phyloP scores from a whole-genome alignment of 2,888 invertebrate genomes.

The Pelosia muscerda region DNA sequence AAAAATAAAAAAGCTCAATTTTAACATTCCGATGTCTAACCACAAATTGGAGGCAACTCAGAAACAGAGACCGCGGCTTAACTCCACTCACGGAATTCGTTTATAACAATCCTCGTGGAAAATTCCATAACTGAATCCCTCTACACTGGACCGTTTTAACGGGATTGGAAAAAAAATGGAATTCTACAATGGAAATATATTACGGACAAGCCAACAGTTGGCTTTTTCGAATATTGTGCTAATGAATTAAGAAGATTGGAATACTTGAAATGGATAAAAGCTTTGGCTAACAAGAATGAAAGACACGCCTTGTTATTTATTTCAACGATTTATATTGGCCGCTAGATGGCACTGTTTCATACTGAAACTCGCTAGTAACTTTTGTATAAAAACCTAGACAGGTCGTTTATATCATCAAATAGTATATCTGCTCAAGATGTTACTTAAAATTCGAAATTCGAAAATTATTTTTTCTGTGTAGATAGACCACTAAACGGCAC shows the following conservation, averaged over 20 bases:
- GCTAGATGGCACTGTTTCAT: no score
- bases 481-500: no score
- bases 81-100: slow-evolving; percentile 31
- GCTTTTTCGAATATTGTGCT: slow-evolving; percentile 7
- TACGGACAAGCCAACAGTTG: not conserved
- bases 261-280: not conserved
- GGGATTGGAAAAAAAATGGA: slow-evolving; percentile 24
- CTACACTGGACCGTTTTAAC: slow-evolving; percentile 27
- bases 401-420: no score
- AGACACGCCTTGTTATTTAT: no score
- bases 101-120: slow-evolving; percentile 26
- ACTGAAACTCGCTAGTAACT: no score
- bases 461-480: no score
- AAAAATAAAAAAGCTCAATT: not conserved
- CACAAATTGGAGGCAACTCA: not conserved
- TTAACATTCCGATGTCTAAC: not conserved
- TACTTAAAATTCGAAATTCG: no score
- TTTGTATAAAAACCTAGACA: no score
- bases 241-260: not conserved
- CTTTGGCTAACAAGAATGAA: not conserved
- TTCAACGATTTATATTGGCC: no score
- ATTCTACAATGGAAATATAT: slow-evolving; percentile 15
- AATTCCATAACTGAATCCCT: slow-evolving; percentile 46
- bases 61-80: not conserved
- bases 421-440: no score